Evolutionary conservation across 2,797 vertebrate genomes (phyloP), one percentile per base, ranked within the genome.

Genomic region (Pseudochaenichthys georgianus): DNA sequence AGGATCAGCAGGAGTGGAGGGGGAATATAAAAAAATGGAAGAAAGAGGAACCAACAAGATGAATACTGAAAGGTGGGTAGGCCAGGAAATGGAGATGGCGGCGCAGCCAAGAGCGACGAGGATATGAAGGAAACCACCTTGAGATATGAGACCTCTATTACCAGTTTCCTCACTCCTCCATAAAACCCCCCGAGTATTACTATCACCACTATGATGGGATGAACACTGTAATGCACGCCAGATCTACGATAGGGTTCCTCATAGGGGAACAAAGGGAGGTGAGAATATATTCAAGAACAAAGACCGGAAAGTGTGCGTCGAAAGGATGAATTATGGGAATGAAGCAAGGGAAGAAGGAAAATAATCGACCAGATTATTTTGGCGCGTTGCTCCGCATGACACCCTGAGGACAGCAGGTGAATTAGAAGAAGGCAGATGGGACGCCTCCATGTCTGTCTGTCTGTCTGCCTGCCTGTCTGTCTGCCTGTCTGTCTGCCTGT

Each of bases 381-480:
- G 70, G 74, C 43, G 3, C 62, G 58, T 42, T 48, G 63, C 68
- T 76, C 41, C 45, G 50, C 70, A 47, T 68, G 83, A 82, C 75
- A 83, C 83, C 82, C 88, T 1, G 64, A 88, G 83, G 87, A 90
- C 85, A 84, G 80, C 72, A 79, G 87, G 82, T 85, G 82, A 82
- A 86, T 82, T 70, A 67, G 74, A 50, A 83, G 78, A 68, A 73
- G 81, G 72, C 79, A 87, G 86, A 81, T 87, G 84, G 83, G 80
- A 88, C 60, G 60, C 73, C 65, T 85, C 70, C 68, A 55, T 10
- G 64, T 69, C 72, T 54, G 1, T 0, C 34, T 8, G 5, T 34
- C 34, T 34, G 34, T 0, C 58, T 13, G 54, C 74, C 61, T 61
- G 61, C 9, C 7, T 61, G 73, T 53, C 55, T 82, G 43, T 2